Percentiles rank a stretch among this genome's conserved stretches.
These are phyloP conservation scores for Enteromius fasciolatus DNA, from an alignment of 2,797 vertebrate genomes.

Conservation along the genomic window DNA sequence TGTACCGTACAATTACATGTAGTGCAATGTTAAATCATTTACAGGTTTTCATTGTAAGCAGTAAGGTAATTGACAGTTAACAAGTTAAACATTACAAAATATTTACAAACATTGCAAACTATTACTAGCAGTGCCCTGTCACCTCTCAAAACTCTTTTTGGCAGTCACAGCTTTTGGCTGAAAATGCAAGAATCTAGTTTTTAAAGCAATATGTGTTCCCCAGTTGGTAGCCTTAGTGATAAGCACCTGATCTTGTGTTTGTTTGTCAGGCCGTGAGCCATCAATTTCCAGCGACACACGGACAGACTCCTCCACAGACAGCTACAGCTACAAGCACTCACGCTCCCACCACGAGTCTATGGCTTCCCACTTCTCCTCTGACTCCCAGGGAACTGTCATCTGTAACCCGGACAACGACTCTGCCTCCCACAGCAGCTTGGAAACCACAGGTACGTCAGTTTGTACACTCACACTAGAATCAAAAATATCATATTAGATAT, in stretches of 20 bases:
- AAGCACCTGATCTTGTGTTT: not conserved
- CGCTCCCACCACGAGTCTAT: constrained; percentile 88
- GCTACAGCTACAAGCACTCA: constrained; percentile 84
- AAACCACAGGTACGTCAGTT: constrained; percentile 77
- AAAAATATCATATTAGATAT: not conserved
- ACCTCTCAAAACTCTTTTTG: not conserved
- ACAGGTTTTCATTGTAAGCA: too few species aligned
- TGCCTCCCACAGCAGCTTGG: constrained; percentile 89
- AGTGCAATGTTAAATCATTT: too few species aligned
- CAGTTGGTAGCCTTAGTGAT: not conserved
- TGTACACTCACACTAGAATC: not conserved
- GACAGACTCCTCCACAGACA: constrained; percentile 95
- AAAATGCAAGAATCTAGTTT: not conserved
- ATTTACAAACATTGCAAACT: too few species aligned
- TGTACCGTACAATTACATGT: too few species aligned
- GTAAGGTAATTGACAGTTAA: too few species aligned
- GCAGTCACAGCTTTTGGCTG: not conserved
- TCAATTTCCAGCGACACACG: constrained; percentile 96
- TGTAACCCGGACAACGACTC: constrained; percentile 84
- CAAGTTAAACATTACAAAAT: too few species aligned
- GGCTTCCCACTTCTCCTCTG: constrained; percentile 92
- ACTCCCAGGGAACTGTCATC: constrained; percentile 93
- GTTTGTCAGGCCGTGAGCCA: constrained; percentile 85
- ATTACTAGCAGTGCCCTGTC: not conserved
- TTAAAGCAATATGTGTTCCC: not conserved